phyloP scores from a whole-genome alignment of 1,140 invertebrate species.

The Dryas iulia region DNA sequence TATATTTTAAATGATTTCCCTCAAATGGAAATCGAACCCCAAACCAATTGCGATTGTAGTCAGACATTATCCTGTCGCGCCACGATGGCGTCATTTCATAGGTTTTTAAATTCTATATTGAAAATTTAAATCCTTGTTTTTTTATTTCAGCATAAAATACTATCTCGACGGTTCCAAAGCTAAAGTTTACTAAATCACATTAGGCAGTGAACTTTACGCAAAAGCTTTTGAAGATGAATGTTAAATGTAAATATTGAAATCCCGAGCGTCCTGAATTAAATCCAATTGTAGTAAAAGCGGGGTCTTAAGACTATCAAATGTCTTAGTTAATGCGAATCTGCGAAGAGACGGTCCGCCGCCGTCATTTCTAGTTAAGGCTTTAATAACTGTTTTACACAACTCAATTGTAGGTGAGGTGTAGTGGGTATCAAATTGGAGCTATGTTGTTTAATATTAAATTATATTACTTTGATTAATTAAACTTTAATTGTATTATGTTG shows the following conservation, averaged over 20 bases:
- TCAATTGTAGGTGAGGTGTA: conserved; percentile 8
- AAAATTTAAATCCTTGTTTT: too few species aligned
- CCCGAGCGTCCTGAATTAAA: conserved; percentile 41
- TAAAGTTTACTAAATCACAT: conserved; percentile 1
- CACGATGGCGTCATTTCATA: too few species aligned
- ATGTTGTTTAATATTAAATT: neutral
- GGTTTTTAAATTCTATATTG: too few species aligned
- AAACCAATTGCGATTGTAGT: too few species aligned
- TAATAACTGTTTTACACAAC: conserved; percentile 18
- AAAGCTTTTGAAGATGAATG: conserved; percentile 23
- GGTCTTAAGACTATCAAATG: conserved; percentile 42
- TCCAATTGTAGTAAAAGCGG: conserved; percentile 61
- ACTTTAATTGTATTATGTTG: too few species aligned
- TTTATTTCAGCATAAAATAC: neutral
- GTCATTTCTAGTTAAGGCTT: conserved; percentile 24
- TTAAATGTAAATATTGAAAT: conserved; percentile 28
- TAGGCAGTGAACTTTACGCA: conserved; percentile 13
- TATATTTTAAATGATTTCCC: too few species aligned
- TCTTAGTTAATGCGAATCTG: conserved; percentile 53
- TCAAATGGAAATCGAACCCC: too few species aligned
- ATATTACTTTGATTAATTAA: neutral
- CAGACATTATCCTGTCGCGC: too few species aligned
- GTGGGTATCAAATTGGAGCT: neutral
- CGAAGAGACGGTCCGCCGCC: conserved; percentile 22
- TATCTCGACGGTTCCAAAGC: neutral